Evolutionary conservation across 2,113 vertebrate species (phyloP).

Genomic region (Amphilophus citrinellus): DNA sequence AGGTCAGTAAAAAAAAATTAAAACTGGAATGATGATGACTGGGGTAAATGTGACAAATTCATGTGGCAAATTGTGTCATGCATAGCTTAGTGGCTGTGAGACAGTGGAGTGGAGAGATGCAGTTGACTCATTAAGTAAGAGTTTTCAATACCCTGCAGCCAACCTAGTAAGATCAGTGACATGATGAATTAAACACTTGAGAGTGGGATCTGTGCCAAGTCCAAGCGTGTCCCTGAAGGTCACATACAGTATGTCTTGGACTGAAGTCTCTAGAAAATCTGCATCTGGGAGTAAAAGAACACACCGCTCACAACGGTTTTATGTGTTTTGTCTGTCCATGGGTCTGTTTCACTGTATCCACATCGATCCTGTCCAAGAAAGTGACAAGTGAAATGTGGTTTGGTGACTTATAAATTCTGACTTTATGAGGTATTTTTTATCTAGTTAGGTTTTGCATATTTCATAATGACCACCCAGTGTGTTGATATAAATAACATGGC

Average conservation of each 20-base stretch:
- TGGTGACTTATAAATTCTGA: background rate
- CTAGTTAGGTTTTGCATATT: background rate
- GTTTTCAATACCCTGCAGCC: conserved; percentile 53
- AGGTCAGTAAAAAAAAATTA: background rate
- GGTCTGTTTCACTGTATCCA: background rate
- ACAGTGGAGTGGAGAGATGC: background rate
- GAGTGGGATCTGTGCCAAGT: conserved; percentile 68
- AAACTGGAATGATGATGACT: background rate
- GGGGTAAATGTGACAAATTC: background rate
- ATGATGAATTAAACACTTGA: conserved; percentile 31
- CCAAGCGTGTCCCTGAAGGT: conserved; percentile 51
- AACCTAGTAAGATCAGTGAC: conserved; percentile 36
- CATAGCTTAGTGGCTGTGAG: background rate
- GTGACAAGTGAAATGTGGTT: background rate
- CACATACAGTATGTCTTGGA: conserved; percentile 66
- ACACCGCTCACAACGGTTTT: background rate
- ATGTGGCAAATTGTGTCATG: background rate
- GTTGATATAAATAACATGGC: background rate
- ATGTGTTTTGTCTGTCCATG: background rate
- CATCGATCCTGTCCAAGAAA: background rate
- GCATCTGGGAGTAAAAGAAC: background rate
- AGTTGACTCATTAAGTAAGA: conserved; percentile 47
- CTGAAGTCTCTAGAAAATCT: conserved; percentile 64
- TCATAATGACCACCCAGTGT: background rate
- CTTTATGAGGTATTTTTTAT: background rate